Conservation (phyloP, 2,113 vertebrate species). For the Cygnus atratus region DNA sequence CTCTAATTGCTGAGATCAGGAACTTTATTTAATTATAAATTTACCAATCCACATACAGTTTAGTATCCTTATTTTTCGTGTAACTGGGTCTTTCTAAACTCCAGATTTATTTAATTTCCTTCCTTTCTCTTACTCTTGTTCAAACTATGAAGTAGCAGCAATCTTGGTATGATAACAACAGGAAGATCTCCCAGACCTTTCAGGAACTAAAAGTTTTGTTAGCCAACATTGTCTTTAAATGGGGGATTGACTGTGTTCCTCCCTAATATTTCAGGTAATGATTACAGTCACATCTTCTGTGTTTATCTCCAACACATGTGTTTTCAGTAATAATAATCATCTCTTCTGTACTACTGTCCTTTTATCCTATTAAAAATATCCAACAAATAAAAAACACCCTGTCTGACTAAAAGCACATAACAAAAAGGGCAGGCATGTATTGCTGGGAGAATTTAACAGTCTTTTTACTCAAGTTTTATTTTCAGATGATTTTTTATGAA, state of each 20-base stretch:
- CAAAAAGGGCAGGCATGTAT: not conserved
- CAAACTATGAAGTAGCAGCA: slow-evolving; percentile 12
- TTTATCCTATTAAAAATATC: slow-evolving; percentile 44
- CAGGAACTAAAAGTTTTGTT: slow-evolving; percentile 51
- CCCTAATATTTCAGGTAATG: slow-evolving; percentile 46
- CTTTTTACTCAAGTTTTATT: slow-evolving; percentile 26
- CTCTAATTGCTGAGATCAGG: not conserved
- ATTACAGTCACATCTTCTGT: slow-evolving; percentile 34
- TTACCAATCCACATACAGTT: not conserved
- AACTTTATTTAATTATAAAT: not conserved
- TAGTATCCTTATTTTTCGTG: slow-evolving; percentile 62
- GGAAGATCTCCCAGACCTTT: slow-evolving; percentile 60
- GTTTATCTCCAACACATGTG: not conserved
- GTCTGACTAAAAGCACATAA: not conserved
- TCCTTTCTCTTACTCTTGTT: slow-evolving; percentile 65
- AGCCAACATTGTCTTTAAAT: slow-evolving; percentile 63
- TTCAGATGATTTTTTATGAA: slow-evolving; percentile 31
- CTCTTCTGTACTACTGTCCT: slow-evolving; percentile 45
- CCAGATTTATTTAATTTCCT: slow-evolving; percentile 68
- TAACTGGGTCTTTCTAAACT: slow-evolving; percentile 38
- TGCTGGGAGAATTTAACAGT: not conserved
- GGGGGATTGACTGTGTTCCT: slow-evolving; percentile 30
- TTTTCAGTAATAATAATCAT: slow-evolving; percentile 41
- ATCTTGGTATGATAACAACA: slow-evolving; percentile 46
- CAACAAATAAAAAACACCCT: slow-evolving; percentile 19